These are phyloP conservation scores for Polymixis lichenea DNA, from an alignment of 2,888 invertebrate genomes.

Conservation along the genomic window DNA sequence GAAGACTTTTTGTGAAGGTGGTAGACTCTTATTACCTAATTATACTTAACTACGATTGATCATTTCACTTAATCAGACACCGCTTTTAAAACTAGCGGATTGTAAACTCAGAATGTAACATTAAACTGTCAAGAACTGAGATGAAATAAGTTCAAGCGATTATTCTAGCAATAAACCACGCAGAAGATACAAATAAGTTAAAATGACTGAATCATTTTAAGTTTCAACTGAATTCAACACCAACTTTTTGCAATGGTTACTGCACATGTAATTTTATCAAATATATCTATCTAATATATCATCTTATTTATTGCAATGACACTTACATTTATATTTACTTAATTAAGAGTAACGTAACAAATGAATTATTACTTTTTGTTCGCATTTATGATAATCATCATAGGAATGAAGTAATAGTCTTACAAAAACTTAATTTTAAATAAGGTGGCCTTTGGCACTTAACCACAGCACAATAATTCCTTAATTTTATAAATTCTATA, in stretches of 20 bases:
- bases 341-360: conserved; percentile 8
- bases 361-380: conserved; percentile 19
- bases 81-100: conserved; percentile 14
- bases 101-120: conserved; percentile 19
- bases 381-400: conserved; percentile 10
- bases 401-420: conserved; percentile 36
- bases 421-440: not conserved
- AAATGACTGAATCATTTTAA: not conserved
- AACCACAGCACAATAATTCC: not conserved
- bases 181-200: conserved; percentile 13
- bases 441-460: conserved; percentile 2
- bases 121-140: conserved; percentile 13
- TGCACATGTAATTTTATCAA: not conserved
- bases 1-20: conserved; percentile 35
- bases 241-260: conserved; percentile 4
- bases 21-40: conserved; percentile 20
- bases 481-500: conserved; percentile 7
- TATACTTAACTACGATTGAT: conserved; percentile 30
- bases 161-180: not conserved
- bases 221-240: conserved; percentile 12
- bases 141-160: conserved; percentile 18
- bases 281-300: not conserved
- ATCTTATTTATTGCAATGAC: conserved; percentile 27
- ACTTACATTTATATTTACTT: conserved; percentile 3
- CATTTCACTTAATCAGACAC: conserved; percentile 1